Percentiles rank a stretch among this genome's conserved stretches.
These are phyloP conservation scores for Trichogramma evanescens DNA, from an alignment of 2,888 invertebrate species.

Conservation along the genomic window DNA sequence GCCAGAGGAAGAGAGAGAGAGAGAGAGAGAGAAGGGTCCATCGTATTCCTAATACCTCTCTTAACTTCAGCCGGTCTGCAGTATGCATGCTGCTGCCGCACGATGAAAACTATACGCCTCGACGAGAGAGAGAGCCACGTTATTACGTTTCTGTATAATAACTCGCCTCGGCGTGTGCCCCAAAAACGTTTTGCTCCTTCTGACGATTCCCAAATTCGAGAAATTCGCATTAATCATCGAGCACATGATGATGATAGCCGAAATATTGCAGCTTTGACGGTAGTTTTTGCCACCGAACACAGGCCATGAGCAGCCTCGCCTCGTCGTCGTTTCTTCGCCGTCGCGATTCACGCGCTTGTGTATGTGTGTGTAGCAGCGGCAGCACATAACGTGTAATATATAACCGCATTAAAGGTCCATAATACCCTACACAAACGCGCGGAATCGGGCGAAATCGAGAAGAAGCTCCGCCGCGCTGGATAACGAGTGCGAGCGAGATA, in stretches of 20 bases:
- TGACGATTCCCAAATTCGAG: too few species aligned
- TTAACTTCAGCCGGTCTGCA: conserved; percentile 23
- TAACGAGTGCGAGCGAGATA: conserved; percentile 5
- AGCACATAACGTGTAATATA: not conserved
- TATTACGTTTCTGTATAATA: too few species aligned
- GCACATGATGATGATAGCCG: too few species aligned
- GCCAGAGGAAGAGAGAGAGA: conserved; percentile 9
- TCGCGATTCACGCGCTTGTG: not conserved
- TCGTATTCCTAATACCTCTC: conserved; percentile 34
- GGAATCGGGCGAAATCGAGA: too few species aligned
- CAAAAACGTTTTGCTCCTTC: too few species aligned
- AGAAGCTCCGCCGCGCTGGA: not conserved
- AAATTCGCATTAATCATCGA: too few species aligned
- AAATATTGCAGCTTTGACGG: too few species aligned
- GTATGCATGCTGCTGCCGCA: not conserved
- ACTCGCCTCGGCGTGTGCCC: too few species aligned
- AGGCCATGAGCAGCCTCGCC: too few species aligned
- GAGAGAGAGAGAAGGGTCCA: conserved; percentile 26
- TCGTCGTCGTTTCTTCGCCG: not conserved
- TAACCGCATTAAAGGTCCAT: too few species aligned
- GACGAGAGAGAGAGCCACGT: not conserved
- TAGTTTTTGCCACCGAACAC: too few species aligned
- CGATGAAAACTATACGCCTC: not conserved
- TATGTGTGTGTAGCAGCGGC: not conserved
- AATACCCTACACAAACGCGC: too few species aligned